phyloP scores from a whole-genome alignment of 2,797 vertebrate species.

The Chrysocyon brachyurus region DNA sequence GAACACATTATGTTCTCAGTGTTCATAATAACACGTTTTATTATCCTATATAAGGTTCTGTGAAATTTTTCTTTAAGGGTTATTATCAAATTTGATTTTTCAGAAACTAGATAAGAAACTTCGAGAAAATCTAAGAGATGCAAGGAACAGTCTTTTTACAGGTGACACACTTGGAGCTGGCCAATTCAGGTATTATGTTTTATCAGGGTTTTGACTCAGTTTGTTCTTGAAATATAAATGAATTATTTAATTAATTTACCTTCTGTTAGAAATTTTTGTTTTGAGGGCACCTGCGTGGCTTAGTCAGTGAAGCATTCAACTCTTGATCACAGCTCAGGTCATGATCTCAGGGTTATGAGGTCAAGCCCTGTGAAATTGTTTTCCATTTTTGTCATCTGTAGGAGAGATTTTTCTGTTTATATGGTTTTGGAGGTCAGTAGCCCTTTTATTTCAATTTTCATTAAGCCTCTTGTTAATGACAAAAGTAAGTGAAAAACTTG shows the following conservation, averaged over 20 bases:
- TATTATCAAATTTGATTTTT: conserved; percentile 70
- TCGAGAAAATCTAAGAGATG: conserved; percentile 97
- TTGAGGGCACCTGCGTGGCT: background rate
- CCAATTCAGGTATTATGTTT: conserved; percentile 94
- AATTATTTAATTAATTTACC: conserved; percentile 12
- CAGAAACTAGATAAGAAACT: conserved; percentile 99
- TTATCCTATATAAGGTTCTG: background rate
- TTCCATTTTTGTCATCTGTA: conserved; percentile 36
- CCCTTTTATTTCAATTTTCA: conserved; percentile 40
- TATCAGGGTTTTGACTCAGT: conserved; percentile 56
- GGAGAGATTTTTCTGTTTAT: conserved; percentile 50
- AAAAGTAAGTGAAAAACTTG: background rate
- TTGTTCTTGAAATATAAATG: conserved; percentile 45
- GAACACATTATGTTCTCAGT: background rate
- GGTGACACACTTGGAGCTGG: conserved; percentile 96
- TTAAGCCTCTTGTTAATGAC: conserved; percentile 14
- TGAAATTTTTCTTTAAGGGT: conserved; percentile 46
- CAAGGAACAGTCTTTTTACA: conserved; percentile 98
- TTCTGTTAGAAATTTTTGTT: conserved; percentile 47
- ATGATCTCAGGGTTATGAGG: background rate
- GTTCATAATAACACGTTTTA: background rate
- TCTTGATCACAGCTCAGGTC: background rate
- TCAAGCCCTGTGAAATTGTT: background rate
- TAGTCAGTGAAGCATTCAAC: background rate
- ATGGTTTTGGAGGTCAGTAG: conserved; percentile 38